Base-by-base conservation (phyloP, 2,888 invertebrate genomes). In the Brenthis hecate region DNA sequence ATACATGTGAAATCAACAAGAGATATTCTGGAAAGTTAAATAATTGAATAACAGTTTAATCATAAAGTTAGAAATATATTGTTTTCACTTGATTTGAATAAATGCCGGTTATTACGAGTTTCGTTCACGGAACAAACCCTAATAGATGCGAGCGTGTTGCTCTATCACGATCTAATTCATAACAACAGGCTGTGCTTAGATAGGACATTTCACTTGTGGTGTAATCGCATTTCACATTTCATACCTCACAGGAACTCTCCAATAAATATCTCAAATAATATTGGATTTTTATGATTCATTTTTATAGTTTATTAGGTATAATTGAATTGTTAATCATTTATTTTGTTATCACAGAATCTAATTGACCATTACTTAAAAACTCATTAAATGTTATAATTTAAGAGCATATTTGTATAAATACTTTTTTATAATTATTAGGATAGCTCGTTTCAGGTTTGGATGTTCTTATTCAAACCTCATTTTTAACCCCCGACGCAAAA, bases 151-250 rank as follows among this genome's bases (percentile, higher is more conserved):
- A 53, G 53, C 62, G 62, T 62, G 53, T 53, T 62, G 62, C 62
- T 53, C 62, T 62, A 62, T 62, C 62, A 62, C 62, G 62, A 62
- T 53, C 53, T 62, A 53, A 53, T 62, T 53, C 51, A 62, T 62
- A 53, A 62, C 19, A 43, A 16, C 50, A 16, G 53, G 6, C 62
- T 51, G 51, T n/a, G n/a, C 14, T 43, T 53, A 32, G 19, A 62
- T 14, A 23, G 51, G 62, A 53, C 36, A 32, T 32, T 62, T 62
- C 43, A 11, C 62, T 53, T 19, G 53, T 62, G 43, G 32, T 19
- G 53, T 53, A 53, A 53, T 36, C 0, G 8, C 43, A 53, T 62
- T 62, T 43, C 51, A 62, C 62, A 11, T 53, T 62, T 43, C 56
- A n/a, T 43, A n/a, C 14, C 50, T 28, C 36, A 16, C 3, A n/a